These are phyloP conservation scores for Athalia cordata DNA, from an alignment of 2,888 invertebrate genomes.

Conservation along the genomic window DNA sequence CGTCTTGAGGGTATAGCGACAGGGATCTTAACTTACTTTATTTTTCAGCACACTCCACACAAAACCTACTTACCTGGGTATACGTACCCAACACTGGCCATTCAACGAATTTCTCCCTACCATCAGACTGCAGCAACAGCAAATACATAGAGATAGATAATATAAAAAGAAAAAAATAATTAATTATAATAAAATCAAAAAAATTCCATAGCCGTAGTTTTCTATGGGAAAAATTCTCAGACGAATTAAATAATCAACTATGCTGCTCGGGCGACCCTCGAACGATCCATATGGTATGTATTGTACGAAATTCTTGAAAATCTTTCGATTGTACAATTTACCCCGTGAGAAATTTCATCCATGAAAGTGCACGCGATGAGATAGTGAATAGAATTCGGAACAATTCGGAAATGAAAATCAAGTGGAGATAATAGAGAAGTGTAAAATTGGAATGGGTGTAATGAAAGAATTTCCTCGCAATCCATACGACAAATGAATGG, in stretches of 20 bases:
- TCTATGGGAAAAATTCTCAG: too few relatives aligned
- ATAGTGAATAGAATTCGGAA: too few relatives aligned
- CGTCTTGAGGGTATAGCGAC: constrained; percentile 17
- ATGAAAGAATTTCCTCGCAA: neutral
- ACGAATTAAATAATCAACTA: too few relatives aligned
- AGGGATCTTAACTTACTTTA: constrained; percentile 24
- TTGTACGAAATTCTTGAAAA: too few relatives aligned
- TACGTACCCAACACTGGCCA: constrained; percentile 7
- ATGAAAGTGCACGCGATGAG: too few relatives aligned
- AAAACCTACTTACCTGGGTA: neutral
- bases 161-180: too few relatives aligned
- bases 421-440: neutral
- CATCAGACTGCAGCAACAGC: neutral
- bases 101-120: constrained; percentile 26
- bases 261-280: too few relatives aligned
- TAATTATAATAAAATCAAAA: too few relatives aligned
- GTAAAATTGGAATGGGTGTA: neutral
- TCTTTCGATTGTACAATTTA: too few relatives aligned
- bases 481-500: neutral
- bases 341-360: too few relatives aligned
- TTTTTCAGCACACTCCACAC: constrained; percentile 13
- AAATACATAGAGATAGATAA: neutral
- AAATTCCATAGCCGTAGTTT: too few relatives aligned
- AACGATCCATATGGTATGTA: too few relatives aligned
- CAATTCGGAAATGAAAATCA: neutral